These are phyloP conservation scores for Dolichomitus sp. DNA, from an alignment of 2,888 invertebrate species.

Conservation along the genomic window DNA sequence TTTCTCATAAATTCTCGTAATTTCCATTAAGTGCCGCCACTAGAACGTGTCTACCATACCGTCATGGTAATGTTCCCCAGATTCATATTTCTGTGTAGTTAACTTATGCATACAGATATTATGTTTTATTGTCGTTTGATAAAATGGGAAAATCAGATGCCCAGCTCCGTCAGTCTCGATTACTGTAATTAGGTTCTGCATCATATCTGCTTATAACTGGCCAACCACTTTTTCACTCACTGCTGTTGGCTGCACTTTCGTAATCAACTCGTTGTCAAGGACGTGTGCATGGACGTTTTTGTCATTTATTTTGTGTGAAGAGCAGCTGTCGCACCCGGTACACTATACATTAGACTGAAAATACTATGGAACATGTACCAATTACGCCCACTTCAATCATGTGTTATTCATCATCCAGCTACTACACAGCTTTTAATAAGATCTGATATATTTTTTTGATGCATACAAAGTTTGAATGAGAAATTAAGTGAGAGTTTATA, in stretches of 20 bases:
- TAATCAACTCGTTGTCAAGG: constrained; percentile 49
- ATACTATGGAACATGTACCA: background rate
- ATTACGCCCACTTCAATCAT: background rate
- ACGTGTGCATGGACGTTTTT: constrained; percentile 14
- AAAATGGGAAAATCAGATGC: constrained; percentile 41
- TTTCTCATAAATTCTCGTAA: too few relatives aligned
- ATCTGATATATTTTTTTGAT: background rate
- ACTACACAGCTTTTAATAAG: background rate
- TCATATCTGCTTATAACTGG: constrained; percentile 49
- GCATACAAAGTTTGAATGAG: background rate
- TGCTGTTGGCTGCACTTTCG: constrained; percentile 26
- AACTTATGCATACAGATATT: background rate
- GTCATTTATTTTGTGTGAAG: constrained; percentile 27
- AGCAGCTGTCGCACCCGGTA: constrained; percentile 43
- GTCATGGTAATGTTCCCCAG: too few relatives aligned
- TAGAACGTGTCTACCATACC: background rate
- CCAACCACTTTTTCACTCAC: constrained; percentile 43
- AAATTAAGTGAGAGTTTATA: background rate
- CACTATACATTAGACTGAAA: background rate
- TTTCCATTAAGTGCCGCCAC: too few relatives aligned
- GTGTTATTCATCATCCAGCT: background rate
- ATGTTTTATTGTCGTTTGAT: constrained; percentile 6
- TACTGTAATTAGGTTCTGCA: constrained; percentile 52
- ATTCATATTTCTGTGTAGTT: background rate
- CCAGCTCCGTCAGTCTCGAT: constrained; percentile 10